Percentiles rank a stretch among this genome's conserved stretches.
Evolutionary conservation across 2,888 invertebrate genomes (phyloP).

Genomic region (Willowsia nigromaculata): DNA sequence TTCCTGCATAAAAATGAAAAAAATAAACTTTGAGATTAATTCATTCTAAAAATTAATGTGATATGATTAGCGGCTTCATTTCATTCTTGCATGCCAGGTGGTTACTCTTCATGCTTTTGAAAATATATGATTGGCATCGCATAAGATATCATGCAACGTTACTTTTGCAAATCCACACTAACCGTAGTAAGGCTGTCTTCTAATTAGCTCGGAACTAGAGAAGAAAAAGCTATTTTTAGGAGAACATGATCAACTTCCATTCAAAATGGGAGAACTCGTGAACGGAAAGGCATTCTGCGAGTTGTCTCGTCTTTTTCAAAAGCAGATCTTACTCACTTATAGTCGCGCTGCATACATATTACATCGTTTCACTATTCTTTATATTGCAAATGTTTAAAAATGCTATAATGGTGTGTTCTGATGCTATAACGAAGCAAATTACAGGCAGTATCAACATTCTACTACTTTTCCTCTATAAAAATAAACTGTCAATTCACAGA

Average conservation of each 20-base stretch:
- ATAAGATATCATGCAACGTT: slow-evolving; percentile 1
- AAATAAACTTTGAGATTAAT: too few relatives aligned
- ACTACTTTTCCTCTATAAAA: neutral
- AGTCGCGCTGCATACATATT: too few relatives aligned
- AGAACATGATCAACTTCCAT: slow-evolving; percentile 17
- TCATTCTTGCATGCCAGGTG: neutral
- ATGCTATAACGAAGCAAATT: neutral
- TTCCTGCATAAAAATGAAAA: neutral
- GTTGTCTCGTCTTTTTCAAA: neutral
- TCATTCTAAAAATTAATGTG: neutral
- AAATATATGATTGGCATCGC: slow-evolving; percentile 28
- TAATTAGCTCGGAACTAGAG: slow-evolving; percentile 26
- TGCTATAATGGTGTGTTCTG: too few relatives aligned
- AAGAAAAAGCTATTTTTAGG: slow-evolving; percentile 46
- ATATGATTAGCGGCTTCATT: neutral
- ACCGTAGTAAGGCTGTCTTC: neutral
- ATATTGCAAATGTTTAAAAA: too few relatives aligned
- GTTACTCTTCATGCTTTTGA: slow-evolving; percentile 17
- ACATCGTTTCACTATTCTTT: too few relatives aligned
- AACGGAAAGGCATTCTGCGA: neutral
- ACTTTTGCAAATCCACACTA: neutral
- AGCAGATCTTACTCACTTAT: neutral
- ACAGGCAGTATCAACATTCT: neutral
- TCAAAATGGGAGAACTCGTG: neutral
- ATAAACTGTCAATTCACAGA: slow-evolving; percentile 51